These are phyloP conservation scores for Lasioglossum calceatum DNA, from an alignment of 2,888 invertebrate species.

Conservation along the genomic window DNA sequence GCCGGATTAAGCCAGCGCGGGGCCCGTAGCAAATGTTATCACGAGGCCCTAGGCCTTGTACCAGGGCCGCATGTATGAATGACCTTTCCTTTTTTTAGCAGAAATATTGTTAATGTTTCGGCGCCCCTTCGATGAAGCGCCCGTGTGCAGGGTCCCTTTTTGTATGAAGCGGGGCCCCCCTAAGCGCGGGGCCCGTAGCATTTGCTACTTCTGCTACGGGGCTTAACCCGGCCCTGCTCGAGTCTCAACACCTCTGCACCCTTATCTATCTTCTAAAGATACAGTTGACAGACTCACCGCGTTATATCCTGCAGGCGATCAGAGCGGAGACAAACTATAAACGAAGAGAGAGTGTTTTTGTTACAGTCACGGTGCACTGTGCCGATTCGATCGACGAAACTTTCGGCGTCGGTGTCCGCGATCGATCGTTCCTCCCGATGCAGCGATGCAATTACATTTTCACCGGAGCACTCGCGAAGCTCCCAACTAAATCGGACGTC, in stretches of 20 bases:
- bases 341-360: not conserved
- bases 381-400: not conserved
- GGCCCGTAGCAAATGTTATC: too few species aligned
- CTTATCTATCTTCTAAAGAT: not conserved
- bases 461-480: slow-evolving; percentile 13
- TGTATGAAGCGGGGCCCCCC: too few species aligned
- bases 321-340: not conserved
- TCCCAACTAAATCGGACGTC: not conserved
- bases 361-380: not conserved
- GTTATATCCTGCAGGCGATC: not conserved
- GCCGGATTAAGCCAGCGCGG: too few species aligned
- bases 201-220: too few species aligned
- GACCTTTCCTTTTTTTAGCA: too few species aligned
- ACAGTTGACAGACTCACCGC: not conserved
- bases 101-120: too few species aligned
- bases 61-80: too few species aligned
- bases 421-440: not conserved
- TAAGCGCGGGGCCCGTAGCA: too few species aligned
- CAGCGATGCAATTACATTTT: slow-evolving; percentile 40
- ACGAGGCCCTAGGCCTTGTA: too few species aligned
- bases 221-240: too few species aligned
- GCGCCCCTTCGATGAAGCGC: too few species aligned
- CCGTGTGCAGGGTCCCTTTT: too few species aligned
- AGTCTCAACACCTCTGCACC: not conserved
- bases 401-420: not conserved